These are phyloP conservation scores for Setophaga coronata DNA, from an alignment of 2,113 vertebrate genomes.

Conservation along the genomic window DNA sequence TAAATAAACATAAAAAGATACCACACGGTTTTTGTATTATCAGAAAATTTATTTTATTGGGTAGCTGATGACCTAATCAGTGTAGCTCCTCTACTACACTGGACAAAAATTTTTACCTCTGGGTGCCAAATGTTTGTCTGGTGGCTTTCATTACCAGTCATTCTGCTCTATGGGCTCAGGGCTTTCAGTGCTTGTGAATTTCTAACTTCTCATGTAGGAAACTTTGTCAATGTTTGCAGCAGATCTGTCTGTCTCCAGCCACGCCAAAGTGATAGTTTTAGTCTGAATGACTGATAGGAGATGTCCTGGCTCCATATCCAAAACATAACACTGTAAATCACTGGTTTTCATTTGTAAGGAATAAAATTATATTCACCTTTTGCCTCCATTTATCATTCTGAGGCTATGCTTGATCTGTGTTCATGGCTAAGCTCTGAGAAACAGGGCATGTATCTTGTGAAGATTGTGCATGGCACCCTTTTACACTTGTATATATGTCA, in stretches of 20 bases:
- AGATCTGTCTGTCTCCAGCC: background rate
- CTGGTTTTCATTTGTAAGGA: conserved; percentile 40
- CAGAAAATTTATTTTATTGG: background rate
- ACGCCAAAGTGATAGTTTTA: background rate
- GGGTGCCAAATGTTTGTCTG: background rate
- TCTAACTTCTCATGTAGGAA: background rate
- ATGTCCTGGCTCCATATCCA: background rate
- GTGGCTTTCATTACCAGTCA: background rate
- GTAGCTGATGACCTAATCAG: background rate
- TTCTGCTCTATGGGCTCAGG: background rate
- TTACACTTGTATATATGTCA: background rate
- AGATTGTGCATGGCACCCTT: background rate
- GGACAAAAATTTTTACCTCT: background rate
- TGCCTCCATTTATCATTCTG: conserved; percentile 42
- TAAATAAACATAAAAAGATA: background rate
- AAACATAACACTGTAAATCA: conserved; percentile 56
- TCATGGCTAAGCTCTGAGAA: background rate
- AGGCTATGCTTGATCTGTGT: background rate
- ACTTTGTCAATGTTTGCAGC: background rate
- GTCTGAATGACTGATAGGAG: conserved; percentile 43
- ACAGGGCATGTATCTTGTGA: background rate
- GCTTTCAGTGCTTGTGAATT: background rate
- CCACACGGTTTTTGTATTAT: background rate
- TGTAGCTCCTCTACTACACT: background rate
- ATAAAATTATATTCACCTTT: conserved; percentile 49